Base-by-base conservation (phyloP, 2,113 vertebrate genomes). In the Halichoeres trimaculatus region DNA sequence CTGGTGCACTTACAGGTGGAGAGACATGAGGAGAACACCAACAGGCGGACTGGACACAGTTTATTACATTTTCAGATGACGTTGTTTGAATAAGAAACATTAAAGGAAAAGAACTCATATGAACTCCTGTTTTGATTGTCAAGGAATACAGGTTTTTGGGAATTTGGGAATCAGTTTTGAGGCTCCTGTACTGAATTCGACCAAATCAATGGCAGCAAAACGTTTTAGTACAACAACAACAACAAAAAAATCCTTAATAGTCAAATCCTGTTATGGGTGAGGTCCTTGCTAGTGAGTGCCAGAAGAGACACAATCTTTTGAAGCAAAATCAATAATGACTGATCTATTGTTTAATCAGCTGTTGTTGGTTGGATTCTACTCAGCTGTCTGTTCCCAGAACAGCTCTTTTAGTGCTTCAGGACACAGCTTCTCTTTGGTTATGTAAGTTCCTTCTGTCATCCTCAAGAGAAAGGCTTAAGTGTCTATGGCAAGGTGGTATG, bases 1-100 rank as follows among this genome's bases (percentile, higher is more conserved):
- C 73, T 62, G 69, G 43, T 54, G 75, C 71, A 40, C 19, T 56
- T 13, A 5, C 60, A 70, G 65, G 59, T 69, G 40, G 43, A 19
- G 56, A 24, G 51, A 50, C n/a, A 24, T n/a, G 51, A 71, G 52
- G 40, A 57, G 54, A 20, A 55, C 3, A n/a, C 45, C 22, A 24
- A 24, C 50, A 36, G 40, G 17, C 23, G 17, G 77, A 74, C 47
- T 22, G 4, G 22, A 48, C 66, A 45, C 26, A 2, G 10, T 30
- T 43, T 24, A 20, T 54, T 51, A 16, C 8, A 23, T 64, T 69
- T 70, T 13, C 35, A 59, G 60, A 19, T 45, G n/a, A 68, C 24
- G 70, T 38, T 11, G 30, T 23, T 24, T 23, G 53, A 41, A 57
- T 9, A 34, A 64, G 17, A 64, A 19, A 58, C 41, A 51, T 26